Percentiles rank a stretch among this genome's conserved stretches.
phyloP scores from a whole-genome alignment of 2,797 vertebrate genomes.

The Cottoperca gobio region DNA sequence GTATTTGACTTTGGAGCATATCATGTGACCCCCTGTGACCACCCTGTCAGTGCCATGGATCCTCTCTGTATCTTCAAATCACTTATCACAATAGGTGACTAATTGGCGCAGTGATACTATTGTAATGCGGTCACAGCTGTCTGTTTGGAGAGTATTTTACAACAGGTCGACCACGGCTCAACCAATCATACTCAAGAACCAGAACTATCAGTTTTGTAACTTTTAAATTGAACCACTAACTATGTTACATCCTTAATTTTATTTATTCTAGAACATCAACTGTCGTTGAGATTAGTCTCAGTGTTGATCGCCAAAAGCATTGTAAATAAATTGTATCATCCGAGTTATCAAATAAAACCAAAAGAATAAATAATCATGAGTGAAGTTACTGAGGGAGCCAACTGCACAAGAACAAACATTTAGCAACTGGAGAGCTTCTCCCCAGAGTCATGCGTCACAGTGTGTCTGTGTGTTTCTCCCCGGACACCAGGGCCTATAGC shows the following conservation, averaged over 20 bases:
- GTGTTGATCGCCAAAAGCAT: background rate
- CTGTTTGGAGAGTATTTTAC: too few relatives aligned
- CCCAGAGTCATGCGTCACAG: background rate
- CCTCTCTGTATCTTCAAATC: too few relatives aligned
- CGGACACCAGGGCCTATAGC: background rate
- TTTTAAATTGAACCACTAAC: background rate
- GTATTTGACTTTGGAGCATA: too few relatives aligned
- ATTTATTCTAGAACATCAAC: background rate
- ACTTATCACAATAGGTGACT: too few relatives aligned
- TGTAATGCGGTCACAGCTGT: too few relatives aligned
- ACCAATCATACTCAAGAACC: too few relatives aligned
- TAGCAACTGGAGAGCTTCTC: background rate
- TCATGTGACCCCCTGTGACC: too few relatives aligned
- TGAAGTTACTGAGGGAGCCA: background rate
- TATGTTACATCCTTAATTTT: background rate
- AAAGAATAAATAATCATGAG: background rate
- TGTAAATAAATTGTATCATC: background rate
- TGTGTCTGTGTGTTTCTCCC: background rate
- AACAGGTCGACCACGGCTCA: too few relatives aligned
- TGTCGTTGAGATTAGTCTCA: background rate
- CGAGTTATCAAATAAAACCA: background rate
- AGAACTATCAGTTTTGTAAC: too few relatives aligned
- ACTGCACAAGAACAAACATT: background rate
- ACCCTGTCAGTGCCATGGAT: too few relatives aligned
- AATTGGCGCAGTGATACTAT: too few relatives aligned